phyloP scores from a whole-genome alignment of 53 echinoderm and acorn worm species.

The Hippasteria phrygiana region DNA sequence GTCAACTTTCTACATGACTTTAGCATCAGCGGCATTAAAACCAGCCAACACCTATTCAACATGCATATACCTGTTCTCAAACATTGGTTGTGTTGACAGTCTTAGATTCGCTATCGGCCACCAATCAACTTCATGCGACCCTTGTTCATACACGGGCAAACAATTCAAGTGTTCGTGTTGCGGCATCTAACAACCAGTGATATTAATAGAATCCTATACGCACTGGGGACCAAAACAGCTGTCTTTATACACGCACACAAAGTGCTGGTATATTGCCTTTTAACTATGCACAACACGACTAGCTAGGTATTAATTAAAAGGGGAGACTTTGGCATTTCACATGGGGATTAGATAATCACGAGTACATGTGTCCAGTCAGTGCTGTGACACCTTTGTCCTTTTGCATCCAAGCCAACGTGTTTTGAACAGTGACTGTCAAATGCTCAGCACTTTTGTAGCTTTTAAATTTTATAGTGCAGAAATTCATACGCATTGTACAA shows the following conservation, averaged over 20 bases:
- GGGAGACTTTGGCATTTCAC: background rate
- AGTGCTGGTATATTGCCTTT: slow-evolving; percentile 14
- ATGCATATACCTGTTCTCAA: no score
- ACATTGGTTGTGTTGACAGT: background rate
- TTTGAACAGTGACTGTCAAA: no score
- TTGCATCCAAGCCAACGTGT: no score
- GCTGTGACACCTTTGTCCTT: no score
- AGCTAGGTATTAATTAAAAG: background rate
- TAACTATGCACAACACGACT: slow-evolving; percentile 5
- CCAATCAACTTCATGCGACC: background rate
- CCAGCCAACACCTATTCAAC: no score
- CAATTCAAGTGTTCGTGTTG: background rate
- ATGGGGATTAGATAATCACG: background rate
- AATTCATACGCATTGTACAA: no score
- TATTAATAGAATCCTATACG: background rate
- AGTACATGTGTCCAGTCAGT: no score
- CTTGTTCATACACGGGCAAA: background rate
- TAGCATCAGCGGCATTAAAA: no score
- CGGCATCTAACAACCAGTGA: slow-evolving; percentile 4
- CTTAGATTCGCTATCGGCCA: background rate
- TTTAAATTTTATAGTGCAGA: no score
- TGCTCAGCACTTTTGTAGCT: no score
- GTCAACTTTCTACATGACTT: no score
- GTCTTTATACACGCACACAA: background rate
- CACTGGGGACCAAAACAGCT: slow-evolving; percentile 3